phyloP scores from a whole-genome alignment of 1,140 invertebrate species.

The Temnothorax curvispinosus region DNA sequence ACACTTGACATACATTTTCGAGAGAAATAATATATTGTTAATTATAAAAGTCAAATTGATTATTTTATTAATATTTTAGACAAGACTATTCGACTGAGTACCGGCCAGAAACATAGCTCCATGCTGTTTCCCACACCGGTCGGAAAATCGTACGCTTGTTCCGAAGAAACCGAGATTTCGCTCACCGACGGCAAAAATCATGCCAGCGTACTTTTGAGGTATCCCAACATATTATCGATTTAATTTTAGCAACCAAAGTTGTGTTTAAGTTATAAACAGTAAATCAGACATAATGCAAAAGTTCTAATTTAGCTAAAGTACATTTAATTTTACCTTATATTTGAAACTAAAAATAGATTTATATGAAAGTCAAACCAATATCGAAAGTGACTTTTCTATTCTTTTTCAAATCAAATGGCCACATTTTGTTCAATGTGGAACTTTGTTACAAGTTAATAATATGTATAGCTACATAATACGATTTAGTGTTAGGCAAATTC shows the following conservation, averaged over 20 bases:
- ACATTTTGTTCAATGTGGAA: neutral
- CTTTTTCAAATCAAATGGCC: neutral
- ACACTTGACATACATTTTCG: neutral
- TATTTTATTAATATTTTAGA: constrained; percentile 76
- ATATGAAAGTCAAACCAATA: neutral
- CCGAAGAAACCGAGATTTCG: constrained; percentile 87
- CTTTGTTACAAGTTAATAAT: neutral
- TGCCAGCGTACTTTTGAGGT: constrained; percentile 82
- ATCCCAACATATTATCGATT: neutral
- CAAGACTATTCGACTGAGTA: constrained; percentile 87
- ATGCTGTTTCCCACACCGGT: constrained; percentile 94
- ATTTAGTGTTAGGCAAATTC: neutral
- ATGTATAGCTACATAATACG: neutral
- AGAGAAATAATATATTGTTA: neutral
- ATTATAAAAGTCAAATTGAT: constrained; percentile 4
- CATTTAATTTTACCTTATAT: neutral
- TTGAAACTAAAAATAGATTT: neutral
- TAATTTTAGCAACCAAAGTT: neutral
- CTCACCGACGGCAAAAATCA: constrained; percentile 81
- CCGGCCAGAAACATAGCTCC: constrained; percentile 86
- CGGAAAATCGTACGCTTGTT: constrained; percentile 93
- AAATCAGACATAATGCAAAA: neutral
- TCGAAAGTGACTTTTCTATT: neutral
- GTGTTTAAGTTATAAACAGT: neutral
- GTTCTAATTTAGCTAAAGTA: neutral